phyloP scores from a whole-genome alignment of 2,113 vertebrate species.

The Myotis brandtii region DNA sequence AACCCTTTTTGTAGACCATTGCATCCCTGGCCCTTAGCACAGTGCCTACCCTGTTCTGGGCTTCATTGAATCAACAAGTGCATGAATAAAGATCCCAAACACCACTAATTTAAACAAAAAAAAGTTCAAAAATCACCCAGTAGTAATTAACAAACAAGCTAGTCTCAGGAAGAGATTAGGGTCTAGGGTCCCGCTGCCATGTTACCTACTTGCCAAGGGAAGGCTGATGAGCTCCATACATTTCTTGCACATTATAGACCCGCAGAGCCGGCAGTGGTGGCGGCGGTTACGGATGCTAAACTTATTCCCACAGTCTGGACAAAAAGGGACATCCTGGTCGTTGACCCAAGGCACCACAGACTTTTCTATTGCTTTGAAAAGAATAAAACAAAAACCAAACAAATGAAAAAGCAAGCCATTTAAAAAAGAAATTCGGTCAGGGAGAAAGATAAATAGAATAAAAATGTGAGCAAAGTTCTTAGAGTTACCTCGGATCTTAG shows the following conservation, averaged over 20 bases:
- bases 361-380: conserved; percentile 93
- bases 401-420: neutral
- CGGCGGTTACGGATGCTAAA: conserved; percentile 96
- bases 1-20: neutral
- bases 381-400: conserved; percentile 54
- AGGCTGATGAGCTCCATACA: conserved; percentile 95
- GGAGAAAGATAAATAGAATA: neutral
- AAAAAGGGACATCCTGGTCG: conserved; percentile 97
- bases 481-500: conserved; percentile 95
- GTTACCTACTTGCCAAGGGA: conserved; percentile 92
- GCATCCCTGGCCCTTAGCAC: neutral
- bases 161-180: neutral
- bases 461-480: conserved; percentile 20
- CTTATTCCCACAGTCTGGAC: conserved; percentile 96
- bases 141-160: neutral
- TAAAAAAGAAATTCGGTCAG: neutral
- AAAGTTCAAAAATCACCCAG: neutral
- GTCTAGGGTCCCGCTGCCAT: rapidly evolving
- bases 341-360: conserved; percentile 98
- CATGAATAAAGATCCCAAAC: neutral
- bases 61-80: neutral
- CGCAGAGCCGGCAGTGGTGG: conserved; percentile 98
- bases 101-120: neutral
- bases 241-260: conserved; percentile 97
- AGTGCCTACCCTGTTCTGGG: neutral